These are phyloP conservation scores for Venustaconcha ellipsiformis DNA, from an alignment of 1,140 invertebrate genomes.

Conservation along the genomic window DNA sequence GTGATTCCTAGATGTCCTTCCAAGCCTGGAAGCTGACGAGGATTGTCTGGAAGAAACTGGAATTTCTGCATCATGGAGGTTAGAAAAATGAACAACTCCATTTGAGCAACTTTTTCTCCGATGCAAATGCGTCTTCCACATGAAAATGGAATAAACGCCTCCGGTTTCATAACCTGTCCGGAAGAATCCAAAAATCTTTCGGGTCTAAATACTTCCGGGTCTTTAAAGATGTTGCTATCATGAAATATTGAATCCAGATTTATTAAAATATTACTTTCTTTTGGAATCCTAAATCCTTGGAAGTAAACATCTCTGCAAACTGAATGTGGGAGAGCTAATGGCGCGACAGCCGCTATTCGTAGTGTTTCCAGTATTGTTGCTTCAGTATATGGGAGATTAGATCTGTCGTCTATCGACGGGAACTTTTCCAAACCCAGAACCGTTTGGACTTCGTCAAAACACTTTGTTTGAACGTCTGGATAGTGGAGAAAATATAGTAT, in stretches of 20 bases:
- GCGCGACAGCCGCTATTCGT: slow-evolving; percentile 45
- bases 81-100: slow-evolving; percentile 46
- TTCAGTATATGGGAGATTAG: slow-evolving; percentile 29
- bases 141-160: slow-evolving; percentile 26
- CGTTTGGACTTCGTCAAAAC: slow-evolving; percentile 87
- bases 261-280: slow-evolving; percentile 22
- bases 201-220: slow-evolving; percentile 28
- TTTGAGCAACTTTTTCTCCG: slow-evolving; percentile 40
- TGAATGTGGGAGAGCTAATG: slow-evolving; percentile 64
- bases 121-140: background rate
- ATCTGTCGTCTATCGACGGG: slow-evolving; percentile 24
- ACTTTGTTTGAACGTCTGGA: slow-evolving; percentile 41
- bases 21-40: background rate
- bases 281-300: slow-evolving; percentile 24
- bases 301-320: slow-evolving; percentile 49
- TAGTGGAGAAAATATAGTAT: too few relatives aligned
- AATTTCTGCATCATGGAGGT: slow-evolving; percentile 40
- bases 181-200: slow-evolving; percentile 27
- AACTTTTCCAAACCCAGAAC: slow-evolving; percentile 26
- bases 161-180: slow-evolving; percentile 4
- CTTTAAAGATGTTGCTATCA: slow-evolving; percentile 17
- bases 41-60: slow-evolving; percentile 13
- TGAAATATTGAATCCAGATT: slow-evolving; percentile 18
- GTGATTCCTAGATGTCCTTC: slow-evolving; percentile 30
- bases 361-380: slow-evolving; percentile 42